Evolutionary conservation across 1,140 invertebrate species (phyloP).

Genomic region (Metaphire vulgaris): DNA sequence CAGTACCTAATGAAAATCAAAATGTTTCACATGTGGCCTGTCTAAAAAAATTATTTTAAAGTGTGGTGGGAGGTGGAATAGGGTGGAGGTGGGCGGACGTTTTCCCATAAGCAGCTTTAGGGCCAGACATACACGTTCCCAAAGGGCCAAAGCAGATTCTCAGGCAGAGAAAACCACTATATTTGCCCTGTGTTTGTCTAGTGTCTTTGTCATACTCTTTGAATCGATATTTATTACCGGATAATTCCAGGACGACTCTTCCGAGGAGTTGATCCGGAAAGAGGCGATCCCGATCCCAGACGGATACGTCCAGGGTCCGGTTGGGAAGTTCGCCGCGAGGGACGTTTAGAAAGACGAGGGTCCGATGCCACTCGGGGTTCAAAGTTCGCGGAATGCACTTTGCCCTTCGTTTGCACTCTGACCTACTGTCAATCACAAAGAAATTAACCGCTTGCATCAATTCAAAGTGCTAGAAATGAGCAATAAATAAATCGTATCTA

Average conservation of each 20-base stretch:
- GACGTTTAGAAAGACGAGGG: constrained; percentile 59
- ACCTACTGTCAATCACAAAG: constrained; percentile 40
- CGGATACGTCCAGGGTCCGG: constrained; percentile 59
- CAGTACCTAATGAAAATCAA: too few relatives aligned
- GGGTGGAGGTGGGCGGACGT: too few relatives aligned
- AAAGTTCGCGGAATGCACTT: constrained; percentile 57
- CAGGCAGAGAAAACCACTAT: too few relatives aligned
- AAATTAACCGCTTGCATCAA: too few relatives aligned
- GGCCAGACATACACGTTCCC: not conserved
- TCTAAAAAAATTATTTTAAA: too few relatives aligned
- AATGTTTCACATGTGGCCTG: too few relatives aligned
- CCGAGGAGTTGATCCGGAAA: constrained; percentile 59
- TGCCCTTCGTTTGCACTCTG: constrained; percentile 60
- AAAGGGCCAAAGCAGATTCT: not conserved
- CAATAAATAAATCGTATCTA: too few relatives aligned
- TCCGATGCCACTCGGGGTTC: constrained; percentile 62
- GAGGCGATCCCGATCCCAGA: constrained; percentile 61
- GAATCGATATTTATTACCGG: constrained; percentile 48
- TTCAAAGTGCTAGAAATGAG: too few relatives aligned
- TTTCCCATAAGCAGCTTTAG: not conserved
- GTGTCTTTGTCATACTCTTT: not conserved
- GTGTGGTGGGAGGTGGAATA: too few relatives aligned
- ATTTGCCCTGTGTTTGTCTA: too few relatives aligned
- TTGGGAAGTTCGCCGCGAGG: constrained; percentile 53
- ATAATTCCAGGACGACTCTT: constrained; percentile 56